Conservation (phyloP, 2,888 invertebrate genomes). For the Yponomeuta evonymella region DNA sequence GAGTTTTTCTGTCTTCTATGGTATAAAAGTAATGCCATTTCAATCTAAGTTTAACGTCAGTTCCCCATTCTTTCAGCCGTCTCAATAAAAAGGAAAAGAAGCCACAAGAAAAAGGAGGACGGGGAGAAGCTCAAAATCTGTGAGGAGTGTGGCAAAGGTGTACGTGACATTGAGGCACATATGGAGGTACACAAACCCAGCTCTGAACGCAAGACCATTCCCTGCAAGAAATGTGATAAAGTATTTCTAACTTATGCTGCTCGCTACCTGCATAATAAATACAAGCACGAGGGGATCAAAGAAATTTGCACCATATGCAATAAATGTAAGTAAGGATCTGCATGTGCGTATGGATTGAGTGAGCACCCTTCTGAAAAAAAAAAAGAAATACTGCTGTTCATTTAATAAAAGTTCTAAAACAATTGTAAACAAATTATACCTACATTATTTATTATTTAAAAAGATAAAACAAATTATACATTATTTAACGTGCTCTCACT, state of each 20-base stretch:
- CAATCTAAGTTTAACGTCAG: no score
- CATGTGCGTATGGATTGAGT: no score
- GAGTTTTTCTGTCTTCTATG: no score
- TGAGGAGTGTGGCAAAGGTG: constrained; percentile 9
- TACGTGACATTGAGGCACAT: not conserved
- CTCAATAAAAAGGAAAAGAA: constrained; percentile 18
- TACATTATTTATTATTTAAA: no score
- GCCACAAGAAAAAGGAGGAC: constrained; percentile 18
- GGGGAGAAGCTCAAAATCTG: constrained; percentile 20
- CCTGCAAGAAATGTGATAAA: constrained; percentile 51
- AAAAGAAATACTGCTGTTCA: no score
- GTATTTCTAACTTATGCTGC: constrained; percentile 38
- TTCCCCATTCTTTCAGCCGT: not conserved
- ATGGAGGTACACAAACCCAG: constrained; percentile 36
- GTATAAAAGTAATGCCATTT: no score
- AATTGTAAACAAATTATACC: no score
- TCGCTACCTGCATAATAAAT: constrained; percentile 44
- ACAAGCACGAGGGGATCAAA: constrained; percentile 53
- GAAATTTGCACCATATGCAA: constrained; percentile 53
- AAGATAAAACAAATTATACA: no score
- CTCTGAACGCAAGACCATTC: constrained; percentile 30
- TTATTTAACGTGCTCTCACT: no score
- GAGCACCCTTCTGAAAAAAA: no score
- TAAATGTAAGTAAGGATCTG: constrained; percentile 41
- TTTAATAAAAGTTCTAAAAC: no score